Base-by-base conservation (phyloP, 2,888 invertebrate genomes). In the Anagyrus pseudococci region DNA sequence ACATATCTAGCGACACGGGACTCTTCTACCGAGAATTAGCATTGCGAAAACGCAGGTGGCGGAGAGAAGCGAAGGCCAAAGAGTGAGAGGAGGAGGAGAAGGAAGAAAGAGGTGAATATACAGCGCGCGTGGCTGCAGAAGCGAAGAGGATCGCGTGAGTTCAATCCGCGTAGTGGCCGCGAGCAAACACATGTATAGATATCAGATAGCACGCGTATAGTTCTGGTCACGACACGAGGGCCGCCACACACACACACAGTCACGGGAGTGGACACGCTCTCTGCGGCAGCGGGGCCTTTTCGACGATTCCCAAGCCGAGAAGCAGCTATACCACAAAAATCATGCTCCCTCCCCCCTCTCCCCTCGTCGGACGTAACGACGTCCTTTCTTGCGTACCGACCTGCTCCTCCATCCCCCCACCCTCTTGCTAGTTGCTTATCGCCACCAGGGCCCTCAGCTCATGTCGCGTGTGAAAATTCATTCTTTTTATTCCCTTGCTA, bases 171-270 rank as follows among this genome's bases (percentile, higher is more conserved):
- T n/a, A n/a, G n/a, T 67, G 68, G 67, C 68, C 63, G 70, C 50
- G 52, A 47, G 57, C 70, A 68, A 66, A 70, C 75, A 74, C 74
- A 69, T 74, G 73, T 74, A 75, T 4, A 43, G 67, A 73, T 72
- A 74, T 76, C 74, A 71, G 72, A 73, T 71, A 71, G 67, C 67
- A 69, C 70, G 71, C 74, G 73, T 73, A 56, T 57, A 69, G 71
- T 71, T 72, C 66, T 66, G 70, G 71, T 75, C 72, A 72, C 72
- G 72, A 72, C 71, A 72, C 29, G n/a, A n/a, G n/a, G n/a, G n/a
- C n/a, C n/a, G n/a, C 22, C 23, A 23, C 58, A 40, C 44, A 20
- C 40, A 17, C 22, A 43, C 46, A 22, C 26, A 49, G 22, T 33
- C 57, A 15, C 8, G 17, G 7, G 7, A 13, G 8, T 37, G 8